These are phyloP conservation scores for Lepidocyrtinus sp. DNA, from an alignment of 2,888 invertebrate species.

Conservation along the genomic window DNA sequence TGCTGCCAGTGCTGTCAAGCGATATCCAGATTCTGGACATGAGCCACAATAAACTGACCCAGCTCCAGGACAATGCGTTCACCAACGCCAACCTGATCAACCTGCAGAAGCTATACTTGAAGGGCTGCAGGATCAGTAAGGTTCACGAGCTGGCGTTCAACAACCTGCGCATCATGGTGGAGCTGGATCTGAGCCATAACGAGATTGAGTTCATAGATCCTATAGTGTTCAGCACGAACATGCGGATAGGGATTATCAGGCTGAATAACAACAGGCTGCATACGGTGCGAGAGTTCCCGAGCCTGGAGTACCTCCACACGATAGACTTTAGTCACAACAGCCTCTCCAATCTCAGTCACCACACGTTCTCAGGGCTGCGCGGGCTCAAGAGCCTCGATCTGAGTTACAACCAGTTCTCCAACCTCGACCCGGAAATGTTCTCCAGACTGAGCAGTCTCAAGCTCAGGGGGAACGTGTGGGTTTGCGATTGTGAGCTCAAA, in stretches of 20 bases:
- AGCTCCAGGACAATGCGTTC: conserved; percentile 79
- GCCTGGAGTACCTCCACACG: conserved; percentile 84
- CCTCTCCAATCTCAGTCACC: conserved; percentile 78
- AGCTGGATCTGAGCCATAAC: conserved; percentile 90
- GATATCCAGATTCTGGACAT: conserved; percentile 90
- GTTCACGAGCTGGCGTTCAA: conserved; percentile 89
- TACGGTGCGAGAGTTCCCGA: conserved; percentile 84
- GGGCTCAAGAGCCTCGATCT: conserved; percentile 32
- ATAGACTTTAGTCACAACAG: conserved; percentile 87
- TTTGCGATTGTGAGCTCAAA: conserved; percentile 88
- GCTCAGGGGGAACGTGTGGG: conserved; percentile 90
- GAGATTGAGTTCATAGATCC: conserved; percentile 82
- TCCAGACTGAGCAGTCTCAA: conserved; percentile 84
- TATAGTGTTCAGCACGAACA: conserved; percentile 79
- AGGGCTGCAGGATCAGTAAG: conserved; percentile 82
- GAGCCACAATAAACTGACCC: conserved; percentile 81
- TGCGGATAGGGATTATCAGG: conserved; percentile 79
- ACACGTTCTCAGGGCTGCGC: conserved; percentile 29
- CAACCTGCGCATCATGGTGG: conserved; percentile 87
- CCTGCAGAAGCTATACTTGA: conserved; percentile 85
- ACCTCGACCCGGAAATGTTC: conserved; percentile 26
- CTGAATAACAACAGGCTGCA: conserved; percentile 88
- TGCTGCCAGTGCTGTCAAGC: conserved; percentile 83
- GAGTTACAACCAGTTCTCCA: conserved; percentile 18
- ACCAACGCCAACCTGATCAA: conserved; percentile 84